Evolutionary conservation across 53 echinoderm and acorn worm species (phyloP).

Genomic region (Glandiceps talaboti): DNA sequence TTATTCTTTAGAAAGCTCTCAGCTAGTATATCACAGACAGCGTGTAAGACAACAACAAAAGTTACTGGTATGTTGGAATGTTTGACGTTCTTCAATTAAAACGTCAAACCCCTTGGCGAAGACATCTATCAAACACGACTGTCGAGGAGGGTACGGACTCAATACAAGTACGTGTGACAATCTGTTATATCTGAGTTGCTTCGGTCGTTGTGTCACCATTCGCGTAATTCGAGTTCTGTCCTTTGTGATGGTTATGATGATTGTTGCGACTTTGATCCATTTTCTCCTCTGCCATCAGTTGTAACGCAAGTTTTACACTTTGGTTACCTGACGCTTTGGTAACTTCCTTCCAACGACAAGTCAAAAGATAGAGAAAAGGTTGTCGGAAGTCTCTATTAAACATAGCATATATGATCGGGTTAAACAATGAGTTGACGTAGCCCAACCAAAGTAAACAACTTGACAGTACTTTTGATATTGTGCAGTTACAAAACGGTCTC

Average conservation of each 20-base stretch:
- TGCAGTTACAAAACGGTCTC: slow-evolving; percentile 73
- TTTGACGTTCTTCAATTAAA: no score
- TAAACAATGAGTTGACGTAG: slow-evolving; percentile 69
- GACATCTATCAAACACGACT: no score
- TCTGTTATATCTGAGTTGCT: no score
- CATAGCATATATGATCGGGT: slow-evolving; percentile 90
- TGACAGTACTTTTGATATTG: slow-evolving; percentile 35
- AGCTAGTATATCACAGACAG: no score
- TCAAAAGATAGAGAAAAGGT: slow-evolving; percentile 62
- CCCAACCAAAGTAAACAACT: slow-evolving; percentile 64
- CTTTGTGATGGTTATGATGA: background rate
- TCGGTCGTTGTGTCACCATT: background rate
- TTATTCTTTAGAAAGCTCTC: no score
- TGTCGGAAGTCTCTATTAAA: slow-evolving; percentile 87
- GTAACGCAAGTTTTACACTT: background rate
- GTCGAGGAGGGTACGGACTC: no score
- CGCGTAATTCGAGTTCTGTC: background rate
- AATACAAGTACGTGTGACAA: no score
- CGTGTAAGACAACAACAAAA: no score
- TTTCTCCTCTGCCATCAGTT: background rate
- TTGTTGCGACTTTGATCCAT: background rate
- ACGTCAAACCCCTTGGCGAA: no score
- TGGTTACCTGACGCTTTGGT: background rate
- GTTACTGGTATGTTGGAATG: no score
- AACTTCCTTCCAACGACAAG: slow-evolving; percentile 21